Percentiles rank a stretch among this genome's conserved stretches.
Conservation (phyloP, 2,888 invertebrate species). For the Perizoma affinitatum region DNA sequence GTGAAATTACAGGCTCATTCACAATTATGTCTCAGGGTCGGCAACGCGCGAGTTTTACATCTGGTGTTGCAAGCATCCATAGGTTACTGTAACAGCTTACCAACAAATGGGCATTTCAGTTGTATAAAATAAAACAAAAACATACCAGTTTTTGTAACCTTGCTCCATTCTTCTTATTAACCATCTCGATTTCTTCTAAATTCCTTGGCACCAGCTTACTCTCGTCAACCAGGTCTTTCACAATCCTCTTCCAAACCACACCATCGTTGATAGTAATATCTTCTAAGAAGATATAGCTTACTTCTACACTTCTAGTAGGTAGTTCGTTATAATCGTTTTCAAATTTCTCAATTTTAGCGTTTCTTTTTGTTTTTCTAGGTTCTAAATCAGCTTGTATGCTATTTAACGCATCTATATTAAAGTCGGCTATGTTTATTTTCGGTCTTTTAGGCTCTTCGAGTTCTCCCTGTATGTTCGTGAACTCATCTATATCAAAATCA, state of each 20-base stretch:
- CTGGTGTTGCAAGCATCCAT: too few species aligned
- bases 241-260: slow-evolving; percentile 38
- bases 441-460: slow-evolving; percentile 38
- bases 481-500: slow-evolving; percentile 52
- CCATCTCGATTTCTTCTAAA: slow-evolving; percentile 57
- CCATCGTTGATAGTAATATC: slow-evolving; percentile 38
- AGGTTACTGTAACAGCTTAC: too few species aligned
- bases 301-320: slow-evolving; percentile 45
- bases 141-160: slow-evolving; percentile 43
- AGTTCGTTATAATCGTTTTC: slow-evolving; percentile 52
- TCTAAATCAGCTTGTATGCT: slow-evolving; percentile 50
- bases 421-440: slow-evolving; percentile 38
- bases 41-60: too few species aligned
- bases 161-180: slow-evolving; percentile 37
- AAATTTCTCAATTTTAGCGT: slow-evolving; percentile 40
- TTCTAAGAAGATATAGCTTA: slow-evolving; percentile 63
- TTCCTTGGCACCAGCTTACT: slow-evolving; percentile 54
- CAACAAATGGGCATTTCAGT: too few species aligned
- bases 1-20: too few species aligned
- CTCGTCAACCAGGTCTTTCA: slow-evolving; percentile 59
- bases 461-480: slow-evolving; percentile 49
- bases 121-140: not conserved
- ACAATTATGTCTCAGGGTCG: too few species aligned
- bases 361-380: slow-evolving; percentile 41
- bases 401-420: slow-evolving; percentile 52